Evolutionary conservation across 2,888 invertebrate genomes (phyloP), one percentile per base, ranked within the genome.

Genomic region (Athalia rosae): DNA sequence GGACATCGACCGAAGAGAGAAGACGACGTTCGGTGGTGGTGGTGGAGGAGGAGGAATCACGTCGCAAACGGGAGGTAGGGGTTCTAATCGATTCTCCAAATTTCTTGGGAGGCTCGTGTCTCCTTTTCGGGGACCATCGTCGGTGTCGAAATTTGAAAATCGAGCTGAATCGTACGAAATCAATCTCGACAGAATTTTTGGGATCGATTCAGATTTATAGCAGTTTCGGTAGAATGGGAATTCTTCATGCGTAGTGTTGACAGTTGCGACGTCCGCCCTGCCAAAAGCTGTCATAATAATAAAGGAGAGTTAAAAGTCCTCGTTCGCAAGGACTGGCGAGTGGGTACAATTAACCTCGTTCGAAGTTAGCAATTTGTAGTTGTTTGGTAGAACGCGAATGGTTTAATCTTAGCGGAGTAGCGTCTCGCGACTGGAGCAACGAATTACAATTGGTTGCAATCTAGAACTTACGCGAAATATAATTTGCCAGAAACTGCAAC

Each of bases 301-400:
- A 9, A 58, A 58, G 28, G 7, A 45, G 5, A 53, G 28, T 4
- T 11, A 41, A 58, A 71, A 58, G 45, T 71, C 59, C 43, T 71
- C 71, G 71, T 71, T 48, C 50, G 61, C 61, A 74, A 74, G 62
- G 74, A 28, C 74, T 61, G 61, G 74, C 15, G 28, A 74, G n/a
- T n/a, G n/a, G n/a, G n/a, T n/a, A n/a, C 74, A 61, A 74, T 74
- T 74, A 74, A 61, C 74, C 74, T 74, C 61, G 74, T 74, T 74
- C 74, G 59, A 47, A 74, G 74, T 41, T 74, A 47, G 74, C 61
- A 59, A 74, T 74, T 74, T 61, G 28, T 74, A 48, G 74, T 74
- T 74, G 74, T 74, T 74, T 48, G 61, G 62, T 61, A 74, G 48
- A 74, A 61, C 48, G 11, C 74, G 74, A 74, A 74, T 50, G 62